Base-by-base conservation (phyloP, 2,113 vertebrate genomes). In the Tenebrosternarchus preto region DNA sequence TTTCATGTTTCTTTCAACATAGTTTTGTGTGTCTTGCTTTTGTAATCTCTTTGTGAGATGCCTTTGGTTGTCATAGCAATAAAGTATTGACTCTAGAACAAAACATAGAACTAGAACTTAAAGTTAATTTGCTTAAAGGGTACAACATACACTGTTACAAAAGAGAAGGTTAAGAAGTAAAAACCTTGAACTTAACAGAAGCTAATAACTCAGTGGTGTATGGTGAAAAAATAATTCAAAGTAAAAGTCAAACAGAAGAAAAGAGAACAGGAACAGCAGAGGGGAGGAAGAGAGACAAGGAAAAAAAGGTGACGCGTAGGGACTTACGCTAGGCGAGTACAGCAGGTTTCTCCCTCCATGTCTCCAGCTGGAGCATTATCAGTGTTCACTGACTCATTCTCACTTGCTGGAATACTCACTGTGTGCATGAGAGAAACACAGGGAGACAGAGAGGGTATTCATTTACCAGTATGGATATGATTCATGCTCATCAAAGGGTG, bases 331-430 rank as follows among this genome's bases (percentile, higher is more conserved):
- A 99, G 93, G 70, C 95, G 90, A 2, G 96, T 95, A 55, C 97
- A 98, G 86, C 97, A 98, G 92, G 95, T 97, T 85, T 98, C 96
- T 67, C 96, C 97, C 80, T 99, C 98, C 85, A 95, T 95, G 73
- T 99, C 98, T 8, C 95, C 95, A 72, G 95, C 95, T 2, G 96
- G 95, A 73, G 93, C 95, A n/a, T 97, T 97, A 88, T 98, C 97
- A 1, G 96, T 98, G 93, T 98, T 99, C 86, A 99, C 97, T 7
- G 97, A 98, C 90, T 99, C 97, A 0, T 95, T 99, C 90, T 99
- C 98, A 9, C 97, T 98, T 78, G 98, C 95, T 72, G 98, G 97
- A 96, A 99, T 98, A 89, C 96, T 99, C 95, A 98, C 98, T 99
- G 93, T 82, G 92, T 81, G 61, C 71, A 60, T 53, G 80, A 91